These are phyloP conservation scores for Limnephilus marmoratus DNA, from an alignment of 2,888 invertebrate genomes.

Conservation along the genomic window DNA sequence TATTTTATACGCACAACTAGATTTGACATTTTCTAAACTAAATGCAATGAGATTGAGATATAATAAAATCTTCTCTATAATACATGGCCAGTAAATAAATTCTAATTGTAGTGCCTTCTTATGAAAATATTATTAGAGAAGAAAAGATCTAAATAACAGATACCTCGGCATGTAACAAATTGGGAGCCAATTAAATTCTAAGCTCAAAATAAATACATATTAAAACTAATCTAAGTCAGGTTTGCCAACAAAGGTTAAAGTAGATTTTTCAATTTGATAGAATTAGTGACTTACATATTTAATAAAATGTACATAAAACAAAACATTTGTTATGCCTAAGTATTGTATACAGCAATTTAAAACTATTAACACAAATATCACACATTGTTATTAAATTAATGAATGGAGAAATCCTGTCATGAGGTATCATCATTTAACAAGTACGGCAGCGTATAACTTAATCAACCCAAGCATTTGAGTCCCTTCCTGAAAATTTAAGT, in stretches of 20 bases:
- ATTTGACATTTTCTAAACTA: neutral
- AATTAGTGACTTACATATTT: conserved; percentile 23
- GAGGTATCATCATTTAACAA: conserved; percentile 30
- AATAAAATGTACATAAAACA: conserved; percentile 54
- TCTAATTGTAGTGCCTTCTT: neutral
- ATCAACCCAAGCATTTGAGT: conserved; percentile 16
- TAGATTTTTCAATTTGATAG: conserved; percentile 40
- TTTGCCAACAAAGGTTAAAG: conserved; percentile 52
- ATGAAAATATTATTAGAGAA: neutral
- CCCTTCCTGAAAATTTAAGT: conserved; percentile 23
- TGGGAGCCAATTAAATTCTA: conserved; percentile 31
- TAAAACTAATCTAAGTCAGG: conserved; percentile 49
- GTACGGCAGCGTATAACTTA: conserved; percentile 26
- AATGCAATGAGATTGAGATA: neutral
- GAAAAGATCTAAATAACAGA: neutral
- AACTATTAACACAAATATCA: conserved; percentile 59
- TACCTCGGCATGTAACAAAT: neutral
- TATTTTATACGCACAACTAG: neutral
- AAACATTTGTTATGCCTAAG: conserved; percentile 26
- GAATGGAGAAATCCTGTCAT: conserved; percentile 38
- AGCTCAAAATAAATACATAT: conserved; percentile 53
- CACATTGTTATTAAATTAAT: conserved; percentile 50
- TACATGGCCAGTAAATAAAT: neutral
- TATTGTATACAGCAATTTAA: conserved; percentile 53
- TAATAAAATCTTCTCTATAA: neutral